Base-by-base conservation (phyloP, 2,797 vertebrate genomes). In the Caiman crocodilus region DNA sequence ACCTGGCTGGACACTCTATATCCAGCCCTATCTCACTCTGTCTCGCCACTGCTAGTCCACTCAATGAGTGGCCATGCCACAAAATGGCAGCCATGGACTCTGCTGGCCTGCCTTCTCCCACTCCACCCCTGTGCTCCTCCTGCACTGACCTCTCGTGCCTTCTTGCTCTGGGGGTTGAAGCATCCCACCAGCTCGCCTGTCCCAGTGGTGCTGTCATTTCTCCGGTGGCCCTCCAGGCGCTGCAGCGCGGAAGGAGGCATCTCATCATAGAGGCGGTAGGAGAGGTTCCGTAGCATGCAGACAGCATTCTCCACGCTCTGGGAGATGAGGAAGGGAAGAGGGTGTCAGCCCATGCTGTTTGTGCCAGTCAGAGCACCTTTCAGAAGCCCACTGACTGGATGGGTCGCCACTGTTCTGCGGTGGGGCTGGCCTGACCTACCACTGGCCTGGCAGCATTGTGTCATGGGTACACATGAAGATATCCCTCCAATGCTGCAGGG, bases 211-310 rank as follows among this genome's bases (percentile, higher is more conserved):
- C 96, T 75, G 2, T 85, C 96, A 56, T 98, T 98, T 81, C 98
- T 97, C 79, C 94, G 97, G 50, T 97, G 97, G 76, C 99, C 99
- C 61, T 99, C 99, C 25, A 99, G 97, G 65, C 98, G 98, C 83
- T 95, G 35, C 7, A 97, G 75, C 2, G 95, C 88, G 1, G 98
- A 97, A 0, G 98, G 97, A 0, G 99, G 98, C 90, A 99, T 98
- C 97, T 99, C 99, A 0, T 86, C 93, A 13, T 99, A 99, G 58
- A 99, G 96, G 88, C 99, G 99, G 97, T 98, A 99, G 92, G 99
- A 99, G 96, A 99, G 98, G 98, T 99, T 99, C 95, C 99, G 98
- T 96, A 99, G 93, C 85, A 99, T 98, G 7, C 99, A 99, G 90
- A 99, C 97, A 0, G 98, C 96, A 0, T 99, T 99, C 97, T 99